Conservation (phyloP, 2,888 invertebrate genomes). For the Embidobia sp. region DNA sequence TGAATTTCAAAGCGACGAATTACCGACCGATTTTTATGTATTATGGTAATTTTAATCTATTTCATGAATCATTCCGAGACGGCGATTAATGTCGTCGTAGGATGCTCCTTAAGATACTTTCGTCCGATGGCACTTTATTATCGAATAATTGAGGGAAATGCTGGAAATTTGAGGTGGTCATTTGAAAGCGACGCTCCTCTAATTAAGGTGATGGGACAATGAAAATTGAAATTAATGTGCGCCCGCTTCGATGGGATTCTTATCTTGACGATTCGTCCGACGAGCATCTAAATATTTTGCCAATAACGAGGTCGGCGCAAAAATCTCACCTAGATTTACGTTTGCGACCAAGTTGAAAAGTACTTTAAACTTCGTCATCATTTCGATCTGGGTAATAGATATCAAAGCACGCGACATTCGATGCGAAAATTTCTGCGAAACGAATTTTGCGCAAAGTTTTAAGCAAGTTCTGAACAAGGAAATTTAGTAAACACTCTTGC, state of each 20-base stretch:
- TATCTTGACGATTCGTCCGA: slow-evolving; percentile 20
- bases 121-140: slow-evolving; percentile 31
- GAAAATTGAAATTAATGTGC: slow-evolving; percentile 35
- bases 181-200: slow-evolving; percentile 39
- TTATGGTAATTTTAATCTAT: slow-evolving; percentile 41
- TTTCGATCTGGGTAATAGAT: slow-evolving; percentile 43
- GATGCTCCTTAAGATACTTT: slow-evolving; percentile 27
- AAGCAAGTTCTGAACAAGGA: slow-evolving; percentile 42
- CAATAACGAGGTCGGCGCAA: not conserved
- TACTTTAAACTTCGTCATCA: slow-evolving; percentile 38
- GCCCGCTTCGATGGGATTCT: slow-evolving; percentile 5
- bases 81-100: slow-evolving; percentile 38
- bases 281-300: slow-evolving; percentile 19
- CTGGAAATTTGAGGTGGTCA: slow-evolving; percentile 46
- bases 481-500: slow-evolving; percentile 58
- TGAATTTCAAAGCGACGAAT: slow-evolving; percentile 11
- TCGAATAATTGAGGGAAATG: slow-evolving; percentile 46
- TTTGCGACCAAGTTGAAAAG: not conserved
- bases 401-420: slow-evolving; percentile 16
- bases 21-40: slow-evolving; percentile 24
- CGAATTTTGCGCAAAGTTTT: slow-evolving; percentile 33
- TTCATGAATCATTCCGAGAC: slow-evolving; percentile 45
- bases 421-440: slow-evolving; percentile 39
- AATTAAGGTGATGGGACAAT: slow-evolving; percentile 31
- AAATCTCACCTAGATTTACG: slow-evolving; percentile 5